These are phyloP conservation scores for Agonopterix alstromeriana DNA, from an alignment of 2,888 invertebrate genomes.

Conservation along the genomic window DNA sequence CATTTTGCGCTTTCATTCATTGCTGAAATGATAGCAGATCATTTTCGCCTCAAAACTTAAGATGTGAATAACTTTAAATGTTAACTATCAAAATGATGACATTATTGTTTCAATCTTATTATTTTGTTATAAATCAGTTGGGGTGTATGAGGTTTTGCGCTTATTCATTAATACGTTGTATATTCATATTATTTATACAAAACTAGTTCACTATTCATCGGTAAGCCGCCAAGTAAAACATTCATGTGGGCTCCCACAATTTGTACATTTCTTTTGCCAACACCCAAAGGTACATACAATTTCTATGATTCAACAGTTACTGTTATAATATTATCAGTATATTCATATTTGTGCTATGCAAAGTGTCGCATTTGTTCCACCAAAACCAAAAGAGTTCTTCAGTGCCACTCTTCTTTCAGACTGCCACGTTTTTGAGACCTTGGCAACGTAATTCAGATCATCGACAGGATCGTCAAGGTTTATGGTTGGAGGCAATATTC, in stretches of 20 bases:
- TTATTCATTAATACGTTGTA: too few species aligned
- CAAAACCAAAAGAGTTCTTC: conserved; percentile 99
- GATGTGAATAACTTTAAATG: too few species aligned
- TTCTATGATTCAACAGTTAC: too few species aligned
- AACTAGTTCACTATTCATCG: background rate
- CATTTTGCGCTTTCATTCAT: too few species aligned
- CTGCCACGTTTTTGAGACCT: conserved; percentile 77
- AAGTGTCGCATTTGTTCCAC: conserved; percentile 96
- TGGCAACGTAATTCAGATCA: conserved; percentile 83
- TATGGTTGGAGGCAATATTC: conserved; percentile 89
- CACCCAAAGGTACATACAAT: background rate
- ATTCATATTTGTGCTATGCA: conserved; percentile 72
- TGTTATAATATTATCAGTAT: background rate
- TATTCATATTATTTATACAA: too few species aligned
- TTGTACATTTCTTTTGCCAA: background rate
- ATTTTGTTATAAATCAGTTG: too few species aligned
- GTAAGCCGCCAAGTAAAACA: background rate
- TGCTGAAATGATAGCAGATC: too few species aligned
- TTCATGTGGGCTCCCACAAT: background rate
- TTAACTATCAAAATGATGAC: too few species aligned
- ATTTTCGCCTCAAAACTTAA: too few species aligned
- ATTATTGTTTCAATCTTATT: too few species aligned
- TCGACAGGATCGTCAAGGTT: conserved; percentile 86
- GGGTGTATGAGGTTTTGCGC: too few species aligned
- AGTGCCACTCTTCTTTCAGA: conserved; percentile 82